Evolutionary conservation across 1,140 invertebrate species (phyloP).

Genomic region (Temnothorax curvispinosus): DNA sequence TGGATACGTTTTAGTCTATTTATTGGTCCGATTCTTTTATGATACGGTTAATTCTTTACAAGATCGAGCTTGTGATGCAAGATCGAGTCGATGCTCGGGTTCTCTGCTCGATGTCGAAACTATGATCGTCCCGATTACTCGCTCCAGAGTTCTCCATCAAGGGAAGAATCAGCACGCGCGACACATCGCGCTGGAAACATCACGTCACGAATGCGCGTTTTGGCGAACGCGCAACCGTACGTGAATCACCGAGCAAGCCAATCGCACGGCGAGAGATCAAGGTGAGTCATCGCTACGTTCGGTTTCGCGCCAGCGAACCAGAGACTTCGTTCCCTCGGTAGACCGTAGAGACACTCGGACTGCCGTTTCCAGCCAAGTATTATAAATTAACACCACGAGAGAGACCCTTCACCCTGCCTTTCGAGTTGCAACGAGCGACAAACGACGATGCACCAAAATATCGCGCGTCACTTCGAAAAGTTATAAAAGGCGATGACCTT

Average conservation of each 20-base stretch:
- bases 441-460: neutral
- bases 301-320: slow-evolving; percentile 67
- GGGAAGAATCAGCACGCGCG: neutral
- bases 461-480: neutral
- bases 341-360: slow-evolving; percentile 29
- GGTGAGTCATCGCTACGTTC: slow-evolving; percentile 67
- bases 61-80: neutral
- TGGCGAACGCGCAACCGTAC: slow-evolving; percentile 36
- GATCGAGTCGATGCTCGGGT: neutral
- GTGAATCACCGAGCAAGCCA: slow-evolving; percentile 70
- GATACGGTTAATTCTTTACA: neutral
- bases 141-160: neutral
- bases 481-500: neutral
- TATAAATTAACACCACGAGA: slow-evolving; percentile 10
- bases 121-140: neutral
- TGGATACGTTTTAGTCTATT: neutral
- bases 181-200: slow-evolving; percentile 30
- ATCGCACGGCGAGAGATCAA: slow-evolving; percentile 59
- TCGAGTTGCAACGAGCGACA: neutral
- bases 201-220: slow-evolving; percentile 29
- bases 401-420: neutral
- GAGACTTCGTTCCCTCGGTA: slow-evolving; percentile 53
- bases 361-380: neutral
- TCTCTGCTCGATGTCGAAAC: neutral
- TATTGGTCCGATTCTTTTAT: neutral